These are phyloP conservation scores for Planococcus citri DNA, from an alignment of 1,140 invertebrate genomes.

Conservation along the genomic window DNA sequence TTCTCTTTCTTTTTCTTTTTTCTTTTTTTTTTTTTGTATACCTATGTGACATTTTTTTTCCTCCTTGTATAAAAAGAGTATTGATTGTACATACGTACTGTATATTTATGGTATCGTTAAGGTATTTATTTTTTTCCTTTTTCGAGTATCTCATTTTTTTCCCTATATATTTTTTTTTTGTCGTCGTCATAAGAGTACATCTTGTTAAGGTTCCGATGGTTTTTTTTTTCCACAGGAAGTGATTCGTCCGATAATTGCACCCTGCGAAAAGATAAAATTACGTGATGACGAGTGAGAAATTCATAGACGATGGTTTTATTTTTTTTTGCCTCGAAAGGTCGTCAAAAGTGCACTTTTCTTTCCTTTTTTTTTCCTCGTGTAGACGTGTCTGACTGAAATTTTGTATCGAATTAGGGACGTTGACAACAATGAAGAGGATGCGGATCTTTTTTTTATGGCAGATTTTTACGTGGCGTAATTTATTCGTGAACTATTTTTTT, in stretches of 20 bases:
- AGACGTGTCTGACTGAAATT: too few relatives aligned
- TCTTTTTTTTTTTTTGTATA: too few relatives aligned
- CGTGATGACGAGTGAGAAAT: too few relatives aligned
- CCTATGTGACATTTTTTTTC: too few relatives aligned
- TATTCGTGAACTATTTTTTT: background rate
- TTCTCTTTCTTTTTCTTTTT: too few relatives aligned
- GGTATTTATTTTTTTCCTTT: background rate
- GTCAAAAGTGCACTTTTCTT: too few relatives aligned
- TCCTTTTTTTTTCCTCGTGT: too few relatives aligned
- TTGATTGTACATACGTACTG: constrained; percentile 2
- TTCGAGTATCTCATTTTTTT: background rate
- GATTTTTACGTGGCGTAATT: background rate
- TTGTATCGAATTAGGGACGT: too few relatives aligned
- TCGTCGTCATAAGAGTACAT: background rate
- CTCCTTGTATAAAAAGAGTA: background rate
- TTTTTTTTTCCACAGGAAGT: background rate
- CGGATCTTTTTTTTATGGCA: background rate
- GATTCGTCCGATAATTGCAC: background rate
- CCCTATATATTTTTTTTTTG: background rate
- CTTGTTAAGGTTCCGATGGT: background rate
- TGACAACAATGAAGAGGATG: background rate
- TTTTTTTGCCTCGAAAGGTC: too few relatives aligned
- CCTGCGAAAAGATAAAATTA: too few relatives aligned
- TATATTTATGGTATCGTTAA: background rate
- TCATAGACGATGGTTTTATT: too few relatives aligned